phyloP scores from a whole-genome alignment of 2,113 vertebrate species.

The Brachyhypopomus occidentalis region DNA sequence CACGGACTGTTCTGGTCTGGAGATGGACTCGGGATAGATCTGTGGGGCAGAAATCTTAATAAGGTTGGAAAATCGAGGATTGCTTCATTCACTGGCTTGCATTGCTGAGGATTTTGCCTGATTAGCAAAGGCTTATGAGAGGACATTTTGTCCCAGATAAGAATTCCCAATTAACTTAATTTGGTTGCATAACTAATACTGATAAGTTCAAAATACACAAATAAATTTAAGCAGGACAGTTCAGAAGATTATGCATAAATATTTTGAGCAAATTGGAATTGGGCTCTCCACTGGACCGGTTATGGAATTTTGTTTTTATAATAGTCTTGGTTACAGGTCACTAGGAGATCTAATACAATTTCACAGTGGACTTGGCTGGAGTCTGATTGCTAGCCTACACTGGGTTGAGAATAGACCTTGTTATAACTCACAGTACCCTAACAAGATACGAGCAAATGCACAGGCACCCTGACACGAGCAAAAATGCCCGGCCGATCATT shows the following conservation, averaged over 20 bases:
- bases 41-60: slow-evolving; percentile 38
- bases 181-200: slow-evolving; percentile 15
- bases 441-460: too few relatives aligned
- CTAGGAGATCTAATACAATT: too few relatives aligned
- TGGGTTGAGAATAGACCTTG: too few relatives aligned
- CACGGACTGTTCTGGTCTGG: slow-evolving; percentile 6
- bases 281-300: neutral
- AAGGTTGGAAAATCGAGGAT: slow-evolving; percentile 39
- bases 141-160: slow-evolving; percentile 40
- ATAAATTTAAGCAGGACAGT: neutral
- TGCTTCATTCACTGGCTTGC: neutral
- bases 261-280: neutral
- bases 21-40: neutral
- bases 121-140: slow-evolving; percentile 45
- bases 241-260: neutral
- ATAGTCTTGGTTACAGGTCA: too few relatives aligned
- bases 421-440: too few relatives aligned
- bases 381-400: too few relatives aligned
- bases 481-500: neutral
- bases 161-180: slow-evolving; percentile 21
- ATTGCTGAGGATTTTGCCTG: slow-evolving; percentile 17
- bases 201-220: neutral
- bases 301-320: neutral
- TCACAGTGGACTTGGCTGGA: too few relatives aligned
- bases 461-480: too few relatives aligned